Evolutionary conservation across 2,113 vertebrate genomes (phyloP).

Genomic region (Poecilia latipinna): DNA sequence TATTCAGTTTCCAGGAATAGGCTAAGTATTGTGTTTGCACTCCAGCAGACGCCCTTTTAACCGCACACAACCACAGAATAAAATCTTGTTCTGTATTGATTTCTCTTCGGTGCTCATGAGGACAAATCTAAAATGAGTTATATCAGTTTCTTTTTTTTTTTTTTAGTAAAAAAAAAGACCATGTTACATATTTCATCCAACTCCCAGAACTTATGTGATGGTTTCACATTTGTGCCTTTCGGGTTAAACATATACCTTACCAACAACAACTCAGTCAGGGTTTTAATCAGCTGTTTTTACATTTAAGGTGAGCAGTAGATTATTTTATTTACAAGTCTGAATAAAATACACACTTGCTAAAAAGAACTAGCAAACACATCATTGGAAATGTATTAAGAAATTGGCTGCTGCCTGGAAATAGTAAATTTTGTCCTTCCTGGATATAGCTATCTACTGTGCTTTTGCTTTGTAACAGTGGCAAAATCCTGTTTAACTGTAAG

Average conservation of each 20-base stretch:
- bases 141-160: background rate
- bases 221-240: background rate
- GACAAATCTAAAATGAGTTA: conserved; percentile 33
- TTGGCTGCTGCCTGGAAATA: background rate
- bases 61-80: conserved; percentile 20
- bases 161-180: conserved; percentile 1
- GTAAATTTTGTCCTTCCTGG: background rate
- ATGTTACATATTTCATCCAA: background rate
- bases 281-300: background rate
- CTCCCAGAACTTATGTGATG: conserved; percentile 1
- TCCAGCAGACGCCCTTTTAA: conserved; percentile 12
- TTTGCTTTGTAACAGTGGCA: background rate
- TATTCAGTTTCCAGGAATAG: conserved; percentile 39
- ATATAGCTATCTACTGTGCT: background rate
- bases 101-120: conserved; percentile 17
- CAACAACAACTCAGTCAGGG: background rate
- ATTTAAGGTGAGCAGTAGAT: background rate
- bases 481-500: background rate
- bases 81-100: conserved; percentile 40
- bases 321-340: background rate
- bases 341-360: background rate
- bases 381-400: background rate
- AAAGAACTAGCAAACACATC: background rate
- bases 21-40: conserved; percentile 30
- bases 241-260: background rate